Percentiles rank a stretch among this genome's conserved stretches.
Conservation (phyloP, 1,140 invertebrate species). For the Drosophila parabipectinata region DNA sequence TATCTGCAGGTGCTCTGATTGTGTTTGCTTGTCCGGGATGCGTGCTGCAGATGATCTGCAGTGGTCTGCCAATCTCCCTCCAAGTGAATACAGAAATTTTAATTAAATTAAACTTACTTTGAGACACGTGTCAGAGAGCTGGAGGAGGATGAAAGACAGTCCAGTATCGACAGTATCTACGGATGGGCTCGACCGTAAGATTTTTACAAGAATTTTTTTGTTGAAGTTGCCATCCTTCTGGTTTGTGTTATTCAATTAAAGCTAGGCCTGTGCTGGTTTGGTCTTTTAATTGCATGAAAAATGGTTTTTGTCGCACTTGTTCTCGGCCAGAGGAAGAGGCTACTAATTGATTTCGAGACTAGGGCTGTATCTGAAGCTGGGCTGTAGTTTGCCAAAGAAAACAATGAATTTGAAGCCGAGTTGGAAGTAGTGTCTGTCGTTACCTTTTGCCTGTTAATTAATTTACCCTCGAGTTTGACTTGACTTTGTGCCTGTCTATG, state of each 20-base stretch:
- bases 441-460: neutral
- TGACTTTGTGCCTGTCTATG: constrained; percentile 16
- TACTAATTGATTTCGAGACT: constrained; percentile 37
- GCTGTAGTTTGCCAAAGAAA: neutral
- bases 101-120: constrained; percentile 82
- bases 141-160: constrained; percentile 14
- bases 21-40: constrained; percentile 66
- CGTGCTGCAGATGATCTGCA: constrained; percentile 74
- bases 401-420: neutral
- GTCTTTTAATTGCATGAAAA: constrained; percentile 73
- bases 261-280: constrained; percentile 27
- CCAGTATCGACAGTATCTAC: constrained; percentile 29
- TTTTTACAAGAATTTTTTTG: constrained; percentile 62
- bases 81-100: constrained; percentile 69
- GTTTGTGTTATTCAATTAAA: constrained; percentile 77
- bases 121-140: constrained; percentile 68
- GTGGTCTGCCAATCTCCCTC: constrained; percentile 13
- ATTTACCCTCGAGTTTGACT: neutral
- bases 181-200: constrained; percentile 29
- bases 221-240: constrained; percentile 2
- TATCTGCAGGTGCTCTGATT: constrained; percentile 55
- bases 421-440: neutral
- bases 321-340: constrained; percentile 10
- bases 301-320: constrained; percentile 47
- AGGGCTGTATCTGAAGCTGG: neutral